Base-by-base conservation (phyloP, 2,113 vertebrate species). In the Tonatia bakeri region DNA sequence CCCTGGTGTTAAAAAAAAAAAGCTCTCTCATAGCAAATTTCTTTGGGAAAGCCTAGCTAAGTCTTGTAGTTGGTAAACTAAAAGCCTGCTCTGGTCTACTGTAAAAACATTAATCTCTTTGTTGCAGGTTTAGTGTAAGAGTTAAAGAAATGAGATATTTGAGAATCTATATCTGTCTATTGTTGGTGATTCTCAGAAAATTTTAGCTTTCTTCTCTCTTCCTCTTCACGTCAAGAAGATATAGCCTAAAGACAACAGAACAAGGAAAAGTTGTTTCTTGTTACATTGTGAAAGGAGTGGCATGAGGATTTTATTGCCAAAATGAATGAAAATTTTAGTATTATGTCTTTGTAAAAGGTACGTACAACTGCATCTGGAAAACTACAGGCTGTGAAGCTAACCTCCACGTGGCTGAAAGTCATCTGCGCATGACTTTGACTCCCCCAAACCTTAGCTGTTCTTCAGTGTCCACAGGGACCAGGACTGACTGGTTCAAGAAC, bases 91-190 rank as follows among this genome's bases (percentile, higher is more conserved):
- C 13, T 64, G 5, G 0, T 90, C 33, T 86, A 56, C 24, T 86
- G 19, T 64, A 61, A 45, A 77, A 38, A 72, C 20, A 77, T 80
- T 76, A 80, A 86, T 76, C 22, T 61, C 36, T 92, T 94, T 33
- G 36, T 86, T 40, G 76, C 20, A 81, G 50, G 0, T 85, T 85
- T 92, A 75, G 50, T n/a, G 16, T 80, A 56, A 89, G 40, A 14
- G 75, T 81, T 97, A 76, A 73, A 80, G 24, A 89, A 65, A 85
- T 75, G 92, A 76, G 77, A 65, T 67, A 67, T 61, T 85, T 84
- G 31, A 67, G 22, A 91, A 19, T 65, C 24, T 81, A 81, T 84
- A 1, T 70, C 85, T 96, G 20, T 81, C 13, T 45, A 43, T 19
- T 64, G 31, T 56, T 76, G 15, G 5, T 40, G 76, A 50, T 43